Evolutionary conservation across 2,888 invertebrate species (phyloP), one percentile per base, ranked within the genome.

Genomic region (Amphiduros pacificus): DNA sequence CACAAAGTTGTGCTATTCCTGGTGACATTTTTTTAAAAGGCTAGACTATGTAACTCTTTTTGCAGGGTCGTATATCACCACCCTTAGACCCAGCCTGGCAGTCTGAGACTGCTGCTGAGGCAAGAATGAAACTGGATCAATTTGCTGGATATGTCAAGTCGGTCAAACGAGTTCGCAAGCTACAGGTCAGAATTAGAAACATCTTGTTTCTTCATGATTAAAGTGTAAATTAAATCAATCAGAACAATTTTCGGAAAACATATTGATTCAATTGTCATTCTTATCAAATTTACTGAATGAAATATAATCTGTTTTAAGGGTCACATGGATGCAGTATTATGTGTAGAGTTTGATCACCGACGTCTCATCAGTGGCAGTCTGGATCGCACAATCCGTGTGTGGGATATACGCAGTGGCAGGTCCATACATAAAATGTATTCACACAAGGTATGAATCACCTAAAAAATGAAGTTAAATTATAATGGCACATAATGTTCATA

Each of bases 381-480:
- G 60, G 80, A 80, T 65, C 64, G 77, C 1, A 68, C 70, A 2
- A 71, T 78, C 49, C 65, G 79, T 51, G 67, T 80, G 50, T 80
- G 79, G 79, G 80, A 80, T 59, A 73, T 78, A 54, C 65, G 78
- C 26, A 75, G 74, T 72, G 79, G 79, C 1, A 65, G 74, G 49
- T 76, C 75, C 65, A 71, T 80, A 24, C 77, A 76, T 57, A 78
- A 78, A 64, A 73, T 80, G 41, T 72, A 73, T 65, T 79, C 78
- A 32, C 80, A 80, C 61, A 79, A 76, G 74, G 79, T 78, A 61
- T 22, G 48, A 4, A 53, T 9, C 24, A 50, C 22, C 4, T 9
- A 41, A 20, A 36, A 36, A 36, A 11, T 36, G 36, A n/a, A n/a
- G n/a, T n/a, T n/a, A n/a, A n/a, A n/a, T n/a, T n/a, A n/a, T n/a